Percentiles rank a stretch among this genome's conserved stretches.
Conservation (phyloP, 2,797 vertebrate genomes). For the Propithecus perrieri region DNA sequence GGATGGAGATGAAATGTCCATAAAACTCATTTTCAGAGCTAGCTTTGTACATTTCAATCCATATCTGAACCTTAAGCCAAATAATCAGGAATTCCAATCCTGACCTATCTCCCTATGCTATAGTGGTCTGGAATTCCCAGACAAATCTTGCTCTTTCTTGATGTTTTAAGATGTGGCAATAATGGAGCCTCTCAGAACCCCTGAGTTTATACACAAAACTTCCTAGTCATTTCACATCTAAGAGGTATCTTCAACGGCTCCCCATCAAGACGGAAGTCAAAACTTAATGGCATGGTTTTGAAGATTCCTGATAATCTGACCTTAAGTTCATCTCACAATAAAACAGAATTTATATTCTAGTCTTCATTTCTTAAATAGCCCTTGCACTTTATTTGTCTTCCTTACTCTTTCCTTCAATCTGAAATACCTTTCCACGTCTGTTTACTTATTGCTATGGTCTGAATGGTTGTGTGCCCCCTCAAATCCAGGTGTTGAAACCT, state of each 20-base stretch:
- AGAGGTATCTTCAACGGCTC: not conserved
- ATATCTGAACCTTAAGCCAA: not conserved
- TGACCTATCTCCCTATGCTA: not conserved
- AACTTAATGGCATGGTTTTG: not conserved
- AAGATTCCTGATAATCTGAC: not conserved
- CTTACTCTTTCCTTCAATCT: not conserved
- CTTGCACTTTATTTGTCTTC: not conserved
- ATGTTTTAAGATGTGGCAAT: not conserved
- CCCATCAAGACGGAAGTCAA: not conserved
- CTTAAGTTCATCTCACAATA: not conserved
- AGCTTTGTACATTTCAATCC: not conserved
- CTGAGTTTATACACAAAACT: not conserved
- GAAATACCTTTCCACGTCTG: not conserved
- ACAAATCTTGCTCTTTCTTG: not conserved
- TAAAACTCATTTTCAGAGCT: not conserved
- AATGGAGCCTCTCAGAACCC: not conserved
- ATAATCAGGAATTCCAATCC: slow-evolving; percentile 17
- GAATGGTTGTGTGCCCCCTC: not conserved
- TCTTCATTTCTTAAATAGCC: not conserved
- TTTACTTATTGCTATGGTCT: not conserved
- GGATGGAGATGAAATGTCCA: not conserved
- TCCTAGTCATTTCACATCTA: not conserved
- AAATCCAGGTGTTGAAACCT: not conserved
- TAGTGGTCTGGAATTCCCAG: not conserved
- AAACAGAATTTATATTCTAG: not conserved